Evolutionary conservation across 2,888 invertebrate genomes (phyloP).

Genomic region (Ceraclea dissimilis): DNA sequence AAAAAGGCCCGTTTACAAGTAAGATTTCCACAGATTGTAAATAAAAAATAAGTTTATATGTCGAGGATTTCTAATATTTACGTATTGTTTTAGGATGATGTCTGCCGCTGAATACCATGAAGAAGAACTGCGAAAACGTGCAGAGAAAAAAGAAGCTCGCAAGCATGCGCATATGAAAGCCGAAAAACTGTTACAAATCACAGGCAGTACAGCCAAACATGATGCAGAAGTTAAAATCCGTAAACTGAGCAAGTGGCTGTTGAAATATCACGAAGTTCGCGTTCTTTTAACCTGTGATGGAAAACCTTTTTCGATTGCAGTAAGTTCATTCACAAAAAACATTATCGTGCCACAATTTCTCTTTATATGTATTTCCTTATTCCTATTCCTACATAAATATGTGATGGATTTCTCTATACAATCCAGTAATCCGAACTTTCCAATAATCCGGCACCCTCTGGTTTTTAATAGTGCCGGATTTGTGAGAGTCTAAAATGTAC

Average conservation of each 20-base stretch:
- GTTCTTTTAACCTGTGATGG: slow-evolving; percentile 48
- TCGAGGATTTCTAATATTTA: too few species aligned
- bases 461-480: too few species aligned
- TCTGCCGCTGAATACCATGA: slow-evolving; percentile 56
- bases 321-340: too few species aligned
- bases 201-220: slow-evolving; percentile 55
- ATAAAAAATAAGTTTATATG: not conserved
- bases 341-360: too few species aligned
- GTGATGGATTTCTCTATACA: too few species aligned
- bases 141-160: slow-evolving; percentile 41
- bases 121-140: slow-evolving; percentile 51
- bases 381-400: too few species aligned
- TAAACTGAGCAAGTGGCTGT: slow-evolving; percentile 58
- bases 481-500: too few species aligned
- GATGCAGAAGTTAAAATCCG: slow-evolving; percentile 58
- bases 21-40: slow-evolving; percentile 28
- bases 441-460: too few species aligned
- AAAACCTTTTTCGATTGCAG: slow-evolving; percentile 35
- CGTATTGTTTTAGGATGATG: slow-evolving; percentile 53
- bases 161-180: slow-evolving; percentile 45
- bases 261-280: slow-evolving; percentile 58
- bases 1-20: slow-evolving; percentile 61
- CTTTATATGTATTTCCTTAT: too few species aligned
- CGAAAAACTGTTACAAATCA: slow-evolving; percentile 56
- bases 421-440: too few species aligned